These are phyloP conservation scores for Euclidia mi DNA, from an alignment of 2,888 invertebrate species.

Conservation along the genomic window DNA sequence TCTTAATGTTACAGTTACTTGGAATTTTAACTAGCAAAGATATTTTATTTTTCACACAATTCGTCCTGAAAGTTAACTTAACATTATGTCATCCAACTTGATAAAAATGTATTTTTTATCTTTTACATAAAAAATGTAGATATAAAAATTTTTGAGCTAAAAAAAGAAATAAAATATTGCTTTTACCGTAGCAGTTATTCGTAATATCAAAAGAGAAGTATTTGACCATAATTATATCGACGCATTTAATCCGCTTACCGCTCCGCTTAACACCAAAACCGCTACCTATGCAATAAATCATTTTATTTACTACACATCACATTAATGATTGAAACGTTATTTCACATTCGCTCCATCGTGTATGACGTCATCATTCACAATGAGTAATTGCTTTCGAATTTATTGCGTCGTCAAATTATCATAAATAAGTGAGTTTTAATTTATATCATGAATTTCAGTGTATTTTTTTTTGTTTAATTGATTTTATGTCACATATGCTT, in stretches of 20 bases:
- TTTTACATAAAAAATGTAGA: too few species aligned
- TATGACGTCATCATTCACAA: slow-evolving; percentile 50
- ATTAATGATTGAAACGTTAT: slow-evolving; percentile 52
- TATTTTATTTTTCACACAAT: too few species aligned
- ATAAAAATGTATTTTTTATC: too few species aligned
- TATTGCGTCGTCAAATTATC: slow-evolving; percentile 41
- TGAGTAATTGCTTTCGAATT: slow-evolving; percentile 52
- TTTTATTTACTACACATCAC: slow-evolving; percentile 48
- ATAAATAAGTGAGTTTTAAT: slow-evolving; percentile 27
- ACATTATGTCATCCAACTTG: too few species aligned
- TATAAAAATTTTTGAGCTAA: too few species aligned
- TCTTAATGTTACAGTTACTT: too few species aligned
- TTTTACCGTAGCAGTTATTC: too few species aligned
- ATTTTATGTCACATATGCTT: too few species aligned
- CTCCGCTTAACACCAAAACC: slow-evolving; percentile 14
- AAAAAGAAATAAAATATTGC: too few species aligned
- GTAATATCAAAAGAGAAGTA: too few species aligned
- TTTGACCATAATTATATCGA: background rate
- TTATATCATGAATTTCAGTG: background rate
- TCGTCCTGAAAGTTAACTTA: too few species aligned
- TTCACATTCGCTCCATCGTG: slow-evolving; percentile 33
- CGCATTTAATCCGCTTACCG: slow-evolving; percentile 7
- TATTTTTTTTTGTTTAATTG: background rate
- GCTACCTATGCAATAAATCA: slow-evolving; percentile 44
- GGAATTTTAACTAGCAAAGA: too few species aligned